Percentiles rank a stretch among this genome's conserved stretches.
phyloP scores from a whole-genome alignment of 2,113 vertebrate genomes.

The Anseranas semipalmata region DNA sequence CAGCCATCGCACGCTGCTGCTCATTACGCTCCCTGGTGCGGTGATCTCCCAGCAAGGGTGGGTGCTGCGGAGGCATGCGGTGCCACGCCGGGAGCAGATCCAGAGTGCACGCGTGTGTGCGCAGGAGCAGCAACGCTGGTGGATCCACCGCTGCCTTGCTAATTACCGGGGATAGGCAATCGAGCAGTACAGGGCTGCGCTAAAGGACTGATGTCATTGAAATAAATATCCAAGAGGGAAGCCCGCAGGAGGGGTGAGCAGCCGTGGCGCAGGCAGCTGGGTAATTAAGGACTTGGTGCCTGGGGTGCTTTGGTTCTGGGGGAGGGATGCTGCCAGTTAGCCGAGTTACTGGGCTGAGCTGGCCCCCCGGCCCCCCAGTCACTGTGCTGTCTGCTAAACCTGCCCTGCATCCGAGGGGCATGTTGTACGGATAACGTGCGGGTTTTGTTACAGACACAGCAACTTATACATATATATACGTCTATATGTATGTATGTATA shows the following conservation, averaged over 20 bases:
- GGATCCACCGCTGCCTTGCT: background rate
- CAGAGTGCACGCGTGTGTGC: fast-evolving
- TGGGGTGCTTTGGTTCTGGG: background rate
- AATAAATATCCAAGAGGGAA: background rate
- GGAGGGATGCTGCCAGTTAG: background rate
- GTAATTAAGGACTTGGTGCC: background rate
- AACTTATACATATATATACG: background rate
- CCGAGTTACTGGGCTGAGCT: background rate
- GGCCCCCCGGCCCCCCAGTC: background rate
- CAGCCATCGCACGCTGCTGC: background rate
- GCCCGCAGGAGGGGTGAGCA: fast-evolving
- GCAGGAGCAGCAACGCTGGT: background rate
- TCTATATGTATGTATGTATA: too few relatives aligned
- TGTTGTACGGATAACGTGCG: background rate
- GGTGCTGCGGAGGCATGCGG: background rate
- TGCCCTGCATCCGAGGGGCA: fast-evolving
- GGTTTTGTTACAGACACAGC: background rate
- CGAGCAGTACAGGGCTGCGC: background rate
- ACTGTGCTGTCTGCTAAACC: background rate
- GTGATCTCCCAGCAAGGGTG: background rate
- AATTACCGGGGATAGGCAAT: background rate
- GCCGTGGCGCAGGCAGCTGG: fast-evolving
- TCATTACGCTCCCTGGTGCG: background rate
- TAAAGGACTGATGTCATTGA: background rate
- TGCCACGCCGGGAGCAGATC: background rate